Evolutionary conservation across 2,113 vertebrate species (phyloP).

Genomic region (Colossoma macropomum): DNA sequence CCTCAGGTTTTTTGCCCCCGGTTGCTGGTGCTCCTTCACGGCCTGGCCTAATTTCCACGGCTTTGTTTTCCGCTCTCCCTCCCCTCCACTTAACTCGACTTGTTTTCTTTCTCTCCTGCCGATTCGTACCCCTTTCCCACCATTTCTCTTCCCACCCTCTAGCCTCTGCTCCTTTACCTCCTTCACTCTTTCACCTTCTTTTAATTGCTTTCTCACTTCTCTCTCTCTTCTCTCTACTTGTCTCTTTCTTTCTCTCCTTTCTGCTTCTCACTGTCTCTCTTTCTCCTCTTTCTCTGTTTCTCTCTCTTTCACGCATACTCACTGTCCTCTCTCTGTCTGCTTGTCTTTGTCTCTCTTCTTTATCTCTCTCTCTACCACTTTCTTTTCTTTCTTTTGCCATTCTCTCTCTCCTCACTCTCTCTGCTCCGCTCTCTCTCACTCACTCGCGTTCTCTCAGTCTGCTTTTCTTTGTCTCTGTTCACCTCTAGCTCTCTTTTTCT

Average conservation of each 20-base stretch:
- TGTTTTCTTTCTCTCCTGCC: constrained; percentile 74
- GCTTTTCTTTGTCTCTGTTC: too few relatives aligned
- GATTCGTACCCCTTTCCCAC: constrained; percentile 66
- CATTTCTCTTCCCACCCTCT: constrained; percentile 48
- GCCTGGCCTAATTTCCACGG: constrained; percentile 64
- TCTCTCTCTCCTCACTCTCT: constrained; percentile 26
- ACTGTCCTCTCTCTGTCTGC: not conserved
- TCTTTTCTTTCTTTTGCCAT: not conserved
- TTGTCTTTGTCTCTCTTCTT: not conserved
- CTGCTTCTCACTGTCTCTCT: not conserved
- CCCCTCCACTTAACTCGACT: constrained; percentile 68
- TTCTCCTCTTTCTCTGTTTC: not conserved
- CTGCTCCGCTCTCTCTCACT: not conserved
- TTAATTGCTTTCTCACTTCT: constrained; percentile 19
- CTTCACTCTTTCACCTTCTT: constrained; percentile 26
- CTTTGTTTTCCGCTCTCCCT: constrained; percentile 64
- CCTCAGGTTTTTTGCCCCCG: constrained; percentile 41
- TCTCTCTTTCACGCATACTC: not conserved
- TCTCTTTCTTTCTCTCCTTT: not conserved
- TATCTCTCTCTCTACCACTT: not conserved
- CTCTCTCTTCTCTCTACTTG: not conserved
- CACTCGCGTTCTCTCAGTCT: too few relatives aligned
- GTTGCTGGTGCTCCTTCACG: constrained; percentile 60
- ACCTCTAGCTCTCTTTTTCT: constrained; percentile 50
- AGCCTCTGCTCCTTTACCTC: constrained; percentile 28